Percentiles rank a stretch among this genome's conserved stretches.
Evolutionary conservation across 2,888 invertebrate genomes (phyloP).

Genomic region (Eledona agricola): DNA sequence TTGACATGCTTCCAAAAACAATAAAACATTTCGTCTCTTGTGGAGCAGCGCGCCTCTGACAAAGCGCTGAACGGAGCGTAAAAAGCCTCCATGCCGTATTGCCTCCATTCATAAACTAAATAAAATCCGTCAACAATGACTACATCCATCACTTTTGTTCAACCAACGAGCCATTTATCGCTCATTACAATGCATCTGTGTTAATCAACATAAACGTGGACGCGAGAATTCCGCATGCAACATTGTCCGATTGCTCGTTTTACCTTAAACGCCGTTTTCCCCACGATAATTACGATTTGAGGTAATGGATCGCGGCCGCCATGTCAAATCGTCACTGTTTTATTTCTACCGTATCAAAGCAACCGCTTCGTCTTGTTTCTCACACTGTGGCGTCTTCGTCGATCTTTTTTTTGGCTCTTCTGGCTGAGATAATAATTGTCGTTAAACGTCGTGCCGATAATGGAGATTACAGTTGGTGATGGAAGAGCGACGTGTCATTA

Average conservation of each 20-base stretch:
- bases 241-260: background rate
- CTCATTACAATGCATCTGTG: constrained; percentile 22
- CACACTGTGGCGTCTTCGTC: constrained; percentile 18
- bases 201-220: constrained; percentile 19
- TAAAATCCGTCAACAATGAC: constrained; percentile 25
- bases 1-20: too few relatives aligned
- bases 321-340: constrained; percentile 16
- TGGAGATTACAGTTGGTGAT: constrained; percentile 18
- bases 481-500: constrained; percentile 14
- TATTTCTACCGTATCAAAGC: constrained; percentile 10
- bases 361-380: constrained; percentile 15
- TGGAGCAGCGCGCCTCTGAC: background rate
- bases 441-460: constrained; percentile 23
- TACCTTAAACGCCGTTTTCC: constrained; percentile 8
- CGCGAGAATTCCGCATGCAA: constrained; percentile 4
- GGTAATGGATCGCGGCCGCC: constrained; percentile 10
- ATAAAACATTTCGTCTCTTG: background rate
- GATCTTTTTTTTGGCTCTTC: constrained; percentile 10
- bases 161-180: constrained; percentile 15
- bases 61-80: constrained; percentile 8
- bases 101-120: constrained; percentile 20
- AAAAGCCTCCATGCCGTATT: constrained; percentile 5
- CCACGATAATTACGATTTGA: constrained; percentile 16
- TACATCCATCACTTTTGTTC: constrained; percentile 20
- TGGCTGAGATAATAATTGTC: constrained; percentile 25